Conservation (phyloP, 2,888 invertebrate species). For the Camponotus fellah region DNA sequence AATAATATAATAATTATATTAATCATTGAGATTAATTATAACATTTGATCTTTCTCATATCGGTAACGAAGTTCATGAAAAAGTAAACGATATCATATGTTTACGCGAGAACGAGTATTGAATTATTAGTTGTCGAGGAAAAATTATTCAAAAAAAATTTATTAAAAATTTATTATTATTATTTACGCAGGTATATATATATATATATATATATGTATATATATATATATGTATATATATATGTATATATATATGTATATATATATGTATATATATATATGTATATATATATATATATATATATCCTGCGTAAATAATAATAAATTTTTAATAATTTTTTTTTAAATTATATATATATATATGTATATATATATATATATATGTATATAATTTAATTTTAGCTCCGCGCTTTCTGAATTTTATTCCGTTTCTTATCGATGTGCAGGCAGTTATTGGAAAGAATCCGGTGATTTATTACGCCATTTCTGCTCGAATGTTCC, state of each 20-base stretch:
- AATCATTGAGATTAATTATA: neutral
- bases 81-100: neutral
- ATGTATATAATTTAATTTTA: conserved; percentile 41
- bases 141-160: conserved; percentile 40
- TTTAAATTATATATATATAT: conserved; percentile 36
- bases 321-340: too few species aligned
- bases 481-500: conserved; percentile 43
- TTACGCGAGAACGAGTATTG: conserved; percentile 16
- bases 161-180: conserved; percentile 1
- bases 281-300: conserved; percentile 39
- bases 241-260: conserved; percentile 3
- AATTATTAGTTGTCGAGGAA: conserved; percentile 24
- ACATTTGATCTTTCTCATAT: neutral
- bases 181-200: conserved; percentile 38
- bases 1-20: conserved; percentile 1
- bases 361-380: neutral
- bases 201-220: neutral
- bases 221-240: conserved; percentile 36
- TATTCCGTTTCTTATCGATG: conserved; percentile 52
- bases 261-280: conserved; percentile 17
- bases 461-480: conserved; percentile 51
- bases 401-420: conserved; percentile 45
- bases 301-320: too few species aligned
- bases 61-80: neutral
- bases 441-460: conserved; percentile 51